Conservation (phyloP, 2,113 vertebrate genomes). For the Dasyprocta punctata region DNA sequence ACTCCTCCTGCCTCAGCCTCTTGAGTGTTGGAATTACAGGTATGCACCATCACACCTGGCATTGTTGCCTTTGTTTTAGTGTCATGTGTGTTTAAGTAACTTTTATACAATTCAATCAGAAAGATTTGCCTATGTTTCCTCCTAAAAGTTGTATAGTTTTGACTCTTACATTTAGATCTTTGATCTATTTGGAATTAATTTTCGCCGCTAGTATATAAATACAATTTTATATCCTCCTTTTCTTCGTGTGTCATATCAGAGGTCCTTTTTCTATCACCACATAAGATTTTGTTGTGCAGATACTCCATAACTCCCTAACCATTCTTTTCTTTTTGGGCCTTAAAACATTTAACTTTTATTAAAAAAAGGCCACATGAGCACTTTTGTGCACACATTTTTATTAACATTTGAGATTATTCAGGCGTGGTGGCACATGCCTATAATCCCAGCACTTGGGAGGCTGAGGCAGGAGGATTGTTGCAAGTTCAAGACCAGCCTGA, state of each 20-base stretch:
- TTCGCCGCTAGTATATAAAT: background rate
- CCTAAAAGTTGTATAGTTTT: background rate
- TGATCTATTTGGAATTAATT: background rate
- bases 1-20: background rate
- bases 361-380: background rate
- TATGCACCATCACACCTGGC: background rate
- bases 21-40: background rate
- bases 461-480: too few species aligned
- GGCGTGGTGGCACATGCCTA: too few species aligned
- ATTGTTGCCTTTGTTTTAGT: background rate
- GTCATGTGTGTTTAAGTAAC: background rate
- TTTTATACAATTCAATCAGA: background rate
- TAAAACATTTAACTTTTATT: background rate
- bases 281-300: background rate
- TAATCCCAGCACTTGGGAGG: too few species aligned
- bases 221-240: conserved; percentile 12
- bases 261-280: background rate
- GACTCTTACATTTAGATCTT: background rate
- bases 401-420: background rate
- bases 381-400: background rate
- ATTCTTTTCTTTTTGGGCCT: background rate
- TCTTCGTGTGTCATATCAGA: background rate
- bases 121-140: background rate
- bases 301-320: background rate
- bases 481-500: too few species aligned